Evolutionary conservation across 1,140 invertebrate species (phyloP), one percentile per base, ranked within the genome.

Genomic region (Bacillus rossius): DNA sequence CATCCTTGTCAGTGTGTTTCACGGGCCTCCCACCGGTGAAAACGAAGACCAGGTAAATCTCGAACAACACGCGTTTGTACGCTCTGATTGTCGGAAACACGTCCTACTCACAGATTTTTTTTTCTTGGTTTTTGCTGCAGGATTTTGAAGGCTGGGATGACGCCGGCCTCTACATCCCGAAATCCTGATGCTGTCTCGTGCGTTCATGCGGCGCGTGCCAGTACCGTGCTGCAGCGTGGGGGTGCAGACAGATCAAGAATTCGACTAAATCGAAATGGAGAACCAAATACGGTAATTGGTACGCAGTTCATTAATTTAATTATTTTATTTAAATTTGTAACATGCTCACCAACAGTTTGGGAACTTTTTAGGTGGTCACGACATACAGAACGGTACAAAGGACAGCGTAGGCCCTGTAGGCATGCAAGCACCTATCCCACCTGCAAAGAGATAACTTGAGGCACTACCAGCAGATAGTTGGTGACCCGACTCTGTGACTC

Each of bases 131-230:
- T 59, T 62, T 59, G 34, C 69, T 71, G 5, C 63, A 89, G 84
- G 91, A 95, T 78, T 93, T 94, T 81, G 92, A 94, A 75, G 89
- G 93, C 68, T 95, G 92, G 92, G 90, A 94, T 76, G 90, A 94
- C 77, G 87, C 90, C n/a, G 91, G 92, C 2, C 74, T 94, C 14
- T 94, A 94, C 71, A 89, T 91, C 69, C 79, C 89, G 1, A 85
- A 90, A 71, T 95, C 8, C 71, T 91, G 23, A 83, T 84, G 34
- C 75, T 94, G 26, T 94, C 91, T 69, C 79, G 89, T 62, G 88
- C 90, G 60, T 86, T 80, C 62, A 72, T 78, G 60, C 77, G 73
- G 59, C 70, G 74, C 53, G 73, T 77, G 14, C 73, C 70, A 59
- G 63, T 68, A 29, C 57, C 56, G 25, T 71, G 69, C 10, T 61